phyloP scores from a whole-genome alignment of 2,797 vertebrate species.

The Sorex maritimensis region DNA sequence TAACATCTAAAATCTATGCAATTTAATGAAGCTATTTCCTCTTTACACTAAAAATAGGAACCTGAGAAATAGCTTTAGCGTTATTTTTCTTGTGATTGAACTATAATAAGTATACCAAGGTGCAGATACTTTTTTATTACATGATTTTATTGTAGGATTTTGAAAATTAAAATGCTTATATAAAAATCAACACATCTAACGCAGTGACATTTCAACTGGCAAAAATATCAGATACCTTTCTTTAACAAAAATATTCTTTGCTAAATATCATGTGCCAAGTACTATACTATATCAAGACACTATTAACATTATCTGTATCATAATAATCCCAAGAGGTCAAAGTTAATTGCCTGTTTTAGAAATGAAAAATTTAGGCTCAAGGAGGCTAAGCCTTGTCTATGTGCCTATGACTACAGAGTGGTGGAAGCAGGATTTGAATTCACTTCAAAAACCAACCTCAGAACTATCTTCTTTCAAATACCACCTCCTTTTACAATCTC shows the following conservation, averaged over 20 bases:
- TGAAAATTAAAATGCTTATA: constrained; percentile 59
- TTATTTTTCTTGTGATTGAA: constrained; percentile 65
- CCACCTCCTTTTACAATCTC: not conserved
- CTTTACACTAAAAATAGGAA: constrained; percentile 58
- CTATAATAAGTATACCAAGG: constrained; percentile 38
- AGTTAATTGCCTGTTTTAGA: constrained; percentile 51
- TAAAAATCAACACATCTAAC: constrained; percentile 55
- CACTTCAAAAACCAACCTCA: not conserved
- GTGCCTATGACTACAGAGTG: not conserved
- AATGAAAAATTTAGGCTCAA: constrained; percentile 57
- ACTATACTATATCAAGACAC: not conserved
- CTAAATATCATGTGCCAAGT: constrained; percentile 6
- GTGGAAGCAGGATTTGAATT: constrained; percentile 15
- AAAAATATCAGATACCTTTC: constrained; percentile 59
- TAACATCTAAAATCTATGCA: constrained; percentile 52
- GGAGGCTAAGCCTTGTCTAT: constrained; percentile 20
- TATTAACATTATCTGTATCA: constrained; percentile 23
- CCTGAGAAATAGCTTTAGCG: constrained; percentile 55
- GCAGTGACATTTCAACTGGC: constrained; percentile 28
- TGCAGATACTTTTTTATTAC: constrained; percentile 61
- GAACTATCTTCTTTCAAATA: constrained; percentile 13
- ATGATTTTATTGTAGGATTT: not conserved
- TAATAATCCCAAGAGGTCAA: constrained; percentile 35
- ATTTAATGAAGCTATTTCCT: constrained; percentile 56
- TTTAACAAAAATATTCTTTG: constrained; percentile 66